phyloP scores from a whole-genome alignment of 2,888 invertebrate genomes.

The Oasisia sp. region DNA sequence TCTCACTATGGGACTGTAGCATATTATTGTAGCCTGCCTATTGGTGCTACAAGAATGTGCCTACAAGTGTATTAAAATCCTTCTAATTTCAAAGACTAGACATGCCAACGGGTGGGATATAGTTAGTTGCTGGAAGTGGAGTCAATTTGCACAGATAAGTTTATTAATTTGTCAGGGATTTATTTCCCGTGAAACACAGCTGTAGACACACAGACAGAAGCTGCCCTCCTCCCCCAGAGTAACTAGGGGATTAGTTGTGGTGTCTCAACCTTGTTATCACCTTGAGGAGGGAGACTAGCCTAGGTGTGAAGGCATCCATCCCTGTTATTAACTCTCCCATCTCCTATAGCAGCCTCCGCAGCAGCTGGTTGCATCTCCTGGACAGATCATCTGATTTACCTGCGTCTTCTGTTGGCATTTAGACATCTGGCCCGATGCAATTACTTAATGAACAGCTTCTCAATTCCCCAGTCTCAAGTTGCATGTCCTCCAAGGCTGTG shows the following conservation, averaged over 20 bases:
- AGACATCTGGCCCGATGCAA: neutral
- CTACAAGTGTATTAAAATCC: too few relatives aligned
- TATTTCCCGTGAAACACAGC: too few relatives aligned
- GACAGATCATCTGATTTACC: neutral
- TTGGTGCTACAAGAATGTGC: too few relatives aligned
- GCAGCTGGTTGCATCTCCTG: neutral
- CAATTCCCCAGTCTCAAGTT: neutral
- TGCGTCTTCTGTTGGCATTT: neutral
- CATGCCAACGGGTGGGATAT: too few relatives aligned
- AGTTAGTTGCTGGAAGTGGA: too few relatives aligned
- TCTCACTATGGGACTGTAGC: too few relatives aligned
- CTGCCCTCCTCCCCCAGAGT: neutral
- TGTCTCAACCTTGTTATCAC: neutral
- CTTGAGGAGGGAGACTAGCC: neutral
- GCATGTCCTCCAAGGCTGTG: neutral
- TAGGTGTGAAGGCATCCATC: neutral
- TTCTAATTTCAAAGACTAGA: too few relatives aligned
- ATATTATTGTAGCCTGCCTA: too few relatives aligned
- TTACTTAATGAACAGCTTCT: neutral
- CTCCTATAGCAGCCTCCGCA: neutral
- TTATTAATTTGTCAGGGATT: too few relatives aligned
- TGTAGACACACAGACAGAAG: neutral
- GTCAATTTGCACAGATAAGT: too few relatives aligned
- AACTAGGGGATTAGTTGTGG: neutral
- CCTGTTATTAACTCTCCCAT: neutral